These are phyloP conservation scores for Ophion ventricosus DNA, from an alignment of 2,888 invertebrate genomes.

Conservation along the genomic window DNA sequence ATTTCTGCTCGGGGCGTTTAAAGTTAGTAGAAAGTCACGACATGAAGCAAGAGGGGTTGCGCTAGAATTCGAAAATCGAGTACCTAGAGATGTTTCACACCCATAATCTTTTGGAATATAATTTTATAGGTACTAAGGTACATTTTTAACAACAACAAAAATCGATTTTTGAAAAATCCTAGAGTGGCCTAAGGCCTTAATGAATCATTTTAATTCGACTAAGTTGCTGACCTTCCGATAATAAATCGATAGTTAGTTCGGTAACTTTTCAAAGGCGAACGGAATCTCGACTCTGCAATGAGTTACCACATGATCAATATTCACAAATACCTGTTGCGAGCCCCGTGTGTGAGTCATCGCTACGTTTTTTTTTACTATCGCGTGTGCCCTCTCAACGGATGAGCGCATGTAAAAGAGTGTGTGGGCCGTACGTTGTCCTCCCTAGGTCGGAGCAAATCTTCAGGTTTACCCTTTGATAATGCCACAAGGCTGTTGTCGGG, in stretches of 20 bases:
- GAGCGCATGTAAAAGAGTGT: constrained; percentile 30
- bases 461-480: constrained; percentile 57
- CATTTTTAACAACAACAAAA: too few relatives aligned
- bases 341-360: constrained; percentile 26
- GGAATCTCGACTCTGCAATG: not conserved
- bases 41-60: too few relatives aligned
- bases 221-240: too few relatives aligned
- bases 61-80: too few relatives aligned
- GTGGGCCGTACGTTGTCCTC: constrained; percentile 59
- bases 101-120: too few relatives aligned
- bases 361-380: constrained; percentile 55
- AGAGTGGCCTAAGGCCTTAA: too few relatives aligned
- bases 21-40: too few relatives aligned
- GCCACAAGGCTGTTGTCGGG: constrained; percentile 44
- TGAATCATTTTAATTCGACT: too few relatives aligned
- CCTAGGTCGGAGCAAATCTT: constrained; percentile 45
- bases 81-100: too few relatives aligned
- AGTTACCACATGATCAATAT: constrained; percentile 34
- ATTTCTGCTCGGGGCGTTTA: too few relatives aligned
- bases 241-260: not conserved
- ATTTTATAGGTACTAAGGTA: too few relatives aligned
- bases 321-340: not conserved
- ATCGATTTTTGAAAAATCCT: too few relatives aligned
- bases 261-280: constrained; percentile 1
- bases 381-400: constrained; percentile 35